phyloP scores from a whole-genome alignment of 2,113 vertebrate genomes.

The Oncorhynchus clarkii region DNA sequence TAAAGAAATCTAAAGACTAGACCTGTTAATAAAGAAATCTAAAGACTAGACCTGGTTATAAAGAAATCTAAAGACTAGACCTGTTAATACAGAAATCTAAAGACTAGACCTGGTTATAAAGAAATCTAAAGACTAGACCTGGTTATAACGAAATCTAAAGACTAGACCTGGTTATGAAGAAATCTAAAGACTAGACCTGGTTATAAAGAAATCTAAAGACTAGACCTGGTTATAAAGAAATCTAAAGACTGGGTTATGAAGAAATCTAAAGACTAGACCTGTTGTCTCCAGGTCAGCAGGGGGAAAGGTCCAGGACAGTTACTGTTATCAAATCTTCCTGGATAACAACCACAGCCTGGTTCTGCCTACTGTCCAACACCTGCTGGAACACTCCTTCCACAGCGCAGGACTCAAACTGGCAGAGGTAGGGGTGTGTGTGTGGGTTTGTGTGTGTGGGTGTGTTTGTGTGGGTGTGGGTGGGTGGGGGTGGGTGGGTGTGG shows the following conservation, averaged over 20 bases:
- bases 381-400: constrained; percentile 86
- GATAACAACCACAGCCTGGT: constrained; percentile 83
- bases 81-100: background rate
- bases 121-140: background rate
- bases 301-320: constrained; percentile 79
- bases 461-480: background rate
- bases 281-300: constrained; percentile 57
- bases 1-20: background rate
- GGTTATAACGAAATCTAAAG: background rate
- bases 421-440: constrained; percentile 66
- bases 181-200: background rate
- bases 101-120: background rate
- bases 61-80: background rate
- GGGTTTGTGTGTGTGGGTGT: background rate
- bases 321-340: constrained; percentile 89
- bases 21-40: background rate
- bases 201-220: background rate
- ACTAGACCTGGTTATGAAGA: background rate
- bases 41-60: background rate
- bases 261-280: background rate
- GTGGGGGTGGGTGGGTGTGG: background rate
- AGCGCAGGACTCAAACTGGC: constrained; percentile 77
- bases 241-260: background rate
- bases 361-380: constrained; percentile 84
- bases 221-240: background rate